Conservation (phyloP, 2,797 vertebrate species). For the Silurus lanzhouensis region DNA sequence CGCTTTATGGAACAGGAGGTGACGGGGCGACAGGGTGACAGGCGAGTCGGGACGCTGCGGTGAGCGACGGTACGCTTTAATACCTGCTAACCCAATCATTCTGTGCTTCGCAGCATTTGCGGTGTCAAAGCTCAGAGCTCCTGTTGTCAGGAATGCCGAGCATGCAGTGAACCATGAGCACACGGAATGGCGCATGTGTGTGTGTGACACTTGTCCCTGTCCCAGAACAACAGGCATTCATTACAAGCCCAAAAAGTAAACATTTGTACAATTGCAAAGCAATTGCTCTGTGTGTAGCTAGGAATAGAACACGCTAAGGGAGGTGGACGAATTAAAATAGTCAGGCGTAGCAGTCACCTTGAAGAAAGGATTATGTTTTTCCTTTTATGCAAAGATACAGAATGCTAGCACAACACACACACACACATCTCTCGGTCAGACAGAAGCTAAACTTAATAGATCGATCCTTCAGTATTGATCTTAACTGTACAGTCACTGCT, state of each 20-base stretch:
- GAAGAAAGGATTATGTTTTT: neutral
- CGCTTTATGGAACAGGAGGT: conserved; percentile 13
- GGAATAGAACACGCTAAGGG: neutral
- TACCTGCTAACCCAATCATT: conserved; percentile 5
- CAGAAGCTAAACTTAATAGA: neutral
- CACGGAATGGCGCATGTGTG: neutral
- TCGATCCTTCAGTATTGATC: too few species aligned
- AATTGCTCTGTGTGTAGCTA: neutral
- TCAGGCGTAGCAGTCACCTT: neutral
- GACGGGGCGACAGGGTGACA: conserved; percentile 6
- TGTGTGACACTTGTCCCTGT: neutral
- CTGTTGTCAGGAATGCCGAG: conserved; percentile 11
- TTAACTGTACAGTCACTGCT: too few species aligned
- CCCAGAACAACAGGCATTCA: neutral
- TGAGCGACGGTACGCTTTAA: conserved; percentile 13
- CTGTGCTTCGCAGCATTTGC: neutral
- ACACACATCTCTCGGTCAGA: neutral
- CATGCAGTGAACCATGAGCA: neutral
- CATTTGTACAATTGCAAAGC: conserved; percentile 23
- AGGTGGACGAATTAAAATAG: neutral
- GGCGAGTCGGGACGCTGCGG: neutral
- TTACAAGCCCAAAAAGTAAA: conserved; percentile 28
- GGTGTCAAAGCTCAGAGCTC: conserved; percentile 19
- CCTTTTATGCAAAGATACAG: neutral
- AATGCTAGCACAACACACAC: neutral